phyloP scores from a whole-genome alignment of 1,140 invertebrate species.

The Planococcus citri region DNA sequence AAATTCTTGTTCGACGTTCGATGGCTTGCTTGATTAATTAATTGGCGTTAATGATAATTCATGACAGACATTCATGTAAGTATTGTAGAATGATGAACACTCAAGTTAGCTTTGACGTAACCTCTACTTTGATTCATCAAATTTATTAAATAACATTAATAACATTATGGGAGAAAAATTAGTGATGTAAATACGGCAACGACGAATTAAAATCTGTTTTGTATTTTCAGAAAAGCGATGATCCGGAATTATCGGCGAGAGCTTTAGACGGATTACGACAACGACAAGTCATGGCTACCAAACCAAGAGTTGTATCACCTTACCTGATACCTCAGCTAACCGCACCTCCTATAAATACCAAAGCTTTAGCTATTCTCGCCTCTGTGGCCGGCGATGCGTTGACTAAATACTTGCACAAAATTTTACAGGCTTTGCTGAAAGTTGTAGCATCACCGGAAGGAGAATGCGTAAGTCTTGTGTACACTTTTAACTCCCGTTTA shows the following conservation, averaged over 20 bases:
- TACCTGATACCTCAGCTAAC: slow-evolving; percentile 92
- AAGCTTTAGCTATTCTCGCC: slow-evolving; percentile 80
- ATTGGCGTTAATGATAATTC: too few relatives aligned
- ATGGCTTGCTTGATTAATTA: too few relatives aligned
- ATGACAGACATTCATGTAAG: too few relatives aligned
- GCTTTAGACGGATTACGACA: slow-evolving; percentile 86
- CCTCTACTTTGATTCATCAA: too few relatives aligned
- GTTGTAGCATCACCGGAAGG: slow-evolving; percentile 46
- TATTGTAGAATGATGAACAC: too few relatives aligned
- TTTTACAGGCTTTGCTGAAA: slow-evolving; percentile 76
- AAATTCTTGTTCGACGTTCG: too few relatives aligned
- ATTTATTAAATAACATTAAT: too few relatives aligned
- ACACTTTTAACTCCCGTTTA: too few relatives aligned
- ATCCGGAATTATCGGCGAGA: slow-evolving; percentile 59
- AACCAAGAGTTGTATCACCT: slow-evolving; percentile 85
- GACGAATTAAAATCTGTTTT: too few relatives aligned
- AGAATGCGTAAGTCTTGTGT: slow-evolving; percentile 34
- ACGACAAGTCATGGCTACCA: slow-evolving; percentile 95
- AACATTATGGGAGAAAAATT: too few relatives aligned
- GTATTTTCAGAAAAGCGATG: slow-evolving; percentile 54
- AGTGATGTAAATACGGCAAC: too few relatives aligned
- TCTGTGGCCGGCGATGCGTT: slow-evolving; percentile 86
- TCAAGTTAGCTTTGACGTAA: too few relatives aligned
- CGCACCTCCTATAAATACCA: slow-evolving; percentile 73
- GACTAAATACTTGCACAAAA: slow-evolving; percentile 79